A percentile compares a stretch with the other conserved stretches of the same genome.
Conservation (phyloP, 2,888 invertebrate species). For the Venustoraphidia nigricollis region DNA sequence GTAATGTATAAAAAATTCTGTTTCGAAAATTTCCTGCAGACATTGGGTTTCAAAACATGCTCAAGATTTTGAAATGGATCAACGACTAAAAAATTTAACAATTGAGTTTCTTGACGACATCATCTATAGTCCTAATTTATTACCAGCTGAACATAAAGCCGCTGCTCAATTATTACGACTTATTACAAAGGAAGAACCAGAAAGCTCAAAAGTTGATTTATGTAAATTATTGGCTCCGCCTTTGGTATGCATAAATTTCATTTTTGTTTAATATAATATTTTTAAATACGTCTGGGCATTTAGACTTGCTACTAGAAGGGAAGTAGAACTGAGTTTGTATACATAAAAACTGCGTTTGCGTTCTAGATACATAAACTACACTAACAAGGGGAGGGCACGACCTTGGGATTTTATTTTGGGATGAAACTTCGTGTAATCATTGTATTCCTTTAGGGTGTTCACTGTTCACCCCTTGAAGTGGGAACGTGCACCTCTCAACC, state of each 20-base stretch:
- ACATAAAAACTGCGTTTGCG: too few species aligned
- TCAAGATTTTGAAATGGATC: constrained; percentile 72
- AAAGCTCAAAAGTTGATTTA: constrained; percentile 50
- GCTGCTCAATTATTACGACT: constrained; percentile 67
- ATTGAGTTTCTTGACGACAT: constrained; percentile 81
- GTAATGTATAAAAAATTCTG: too few species aligned
- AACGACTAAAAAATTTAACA: constrained; percentile 55
- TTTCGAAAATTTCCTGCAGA: constrained; percentile 23
- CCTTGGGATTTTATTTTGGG: too few species aligned
- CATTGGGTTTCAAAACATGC: constrained; percentile 89
- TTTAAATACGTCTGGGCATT: neutral
- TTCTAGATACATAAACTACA: too few species aligned
- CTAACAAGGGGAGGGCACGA: too few species aligned
- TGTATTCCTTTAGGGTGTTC: too few species aligned
- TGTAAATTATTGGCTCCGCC: constrained; percentile 51
- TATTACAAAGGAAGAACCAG: constrained; percentile 57
- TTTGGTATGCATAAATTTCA: constrained; percentile 28
- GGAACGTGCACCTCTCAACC: too few species aligned
- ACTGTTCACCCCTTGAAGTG: too few species aligned
- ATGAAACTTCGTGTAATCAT: too few species aligned
- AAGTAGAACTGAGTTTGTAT: too few species aligned
- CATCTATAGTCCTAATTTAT: constrained; percentile 62
- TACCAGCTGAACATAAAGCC: constrained; percentile 80
- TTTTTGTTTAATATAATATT: neutral
- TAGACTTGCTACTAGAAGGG: too few species aligned